These are phyloP conservation scores for Leucophenga montana DNA, from an alignment of 2,888 invertebrate species.

Conservation along the genomic window DNA sequence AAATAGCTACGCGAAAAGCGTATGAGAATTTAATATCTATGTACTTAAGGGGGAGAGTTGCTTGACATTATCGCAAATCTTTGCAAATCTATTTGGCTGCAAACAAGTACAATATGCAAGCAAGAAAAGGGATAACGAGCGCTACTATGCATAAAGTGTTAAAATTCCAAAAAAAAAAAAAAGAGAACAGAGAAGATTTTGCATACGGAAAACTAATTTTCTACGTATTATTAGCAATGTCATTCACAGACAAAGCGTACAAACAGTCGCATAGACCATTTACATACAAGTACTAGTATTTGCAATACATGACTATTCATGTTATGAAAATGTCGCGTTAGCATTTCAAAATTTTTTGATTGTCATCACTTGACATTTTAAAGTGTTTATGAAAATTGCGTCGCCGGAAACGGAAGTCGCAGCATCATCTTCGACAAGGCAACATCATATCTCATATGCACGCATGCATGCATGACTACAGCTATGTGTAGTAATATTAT, in stretches of 20 bases:
- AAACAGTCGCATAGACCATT: too few relatives aligned
- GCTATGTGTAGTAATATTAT: not conserved
- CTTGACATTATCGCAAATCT: not conserved
- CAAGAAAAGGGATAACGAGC: too few relatives aligned
- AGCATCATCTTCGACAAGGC: not conserved
- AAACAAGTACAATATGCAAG: too few relatives aligned
- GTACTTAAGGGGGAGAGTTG: too few relatives aligned
- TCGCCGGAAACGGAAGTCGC: constrained; percentile 10
- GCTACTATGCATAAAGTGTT: not conserved
- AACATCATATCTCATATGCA: not conserved
- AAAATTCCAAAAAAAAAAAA: not conserved
- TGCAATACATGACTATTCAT: too few relatives aligned
- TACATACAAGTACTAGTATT: too few relatives aligned
- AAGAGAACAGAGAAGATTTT: not conserved
- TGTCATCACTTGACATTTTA: constrained; percentile 31
- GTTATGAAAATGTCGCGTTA: too few relatives aligned
- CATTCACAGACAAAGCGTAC: too few relatives aligned
- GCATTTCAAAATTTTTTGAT: constrained; percentile 10
- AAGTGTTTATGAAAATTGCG: constrained; percentile 27
- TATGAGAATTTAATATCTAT: not conserved
- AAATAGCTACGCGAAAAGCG: constrained; percentile 21
- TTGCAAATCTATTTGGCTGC: not conserved
- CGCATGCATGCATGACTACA: not conserved
- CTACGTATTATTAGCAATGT: not conserved
- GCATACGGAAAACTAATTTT: constrained; percentile 9